Evolutionary conservation across 1,140 invertebrate genomes (phyloP).

Genomic region (Aphelenchoides avenae): DNA sequence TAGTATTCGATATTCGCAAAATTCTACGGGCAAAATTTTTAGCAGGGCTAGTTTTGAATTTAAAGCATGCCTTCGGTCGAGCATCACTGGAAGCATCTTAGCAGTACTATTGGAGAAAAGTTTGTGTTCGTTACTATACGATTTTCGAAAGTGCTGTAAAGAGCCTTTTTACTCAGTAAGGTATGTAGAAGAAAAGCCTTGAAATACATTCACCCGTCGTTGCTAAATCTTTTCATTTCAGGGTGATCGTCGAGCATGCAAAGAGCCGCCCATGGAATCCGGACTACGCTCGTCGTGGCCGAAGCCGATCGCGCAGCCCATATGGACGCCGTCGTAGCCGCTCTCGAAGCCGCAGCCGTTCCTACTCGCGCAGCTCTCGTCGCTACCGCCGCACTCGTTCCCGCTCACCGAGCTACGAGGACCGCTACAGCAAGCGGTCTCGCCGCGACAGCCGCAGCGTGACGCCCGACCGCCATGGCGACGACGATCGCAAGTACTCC

Average conservation of each 20-base stretch:
- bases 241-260: conserved; percentile 43
- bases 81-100: no score
- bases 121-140: no score
- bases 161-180: background rate
- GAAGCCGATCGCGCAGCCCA: conserved; percentile 19
- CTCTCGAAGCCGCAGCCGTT: conserved; percentile 8
- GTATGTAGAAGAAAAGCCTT: conserved; percentile 5
- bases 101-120: no score
- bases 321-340: conserved; percentile 12
- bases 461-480: background rate
- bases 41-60: no score
- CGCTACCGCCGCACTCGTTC: conserved; percentile 17
- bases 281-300: conserved; percentile 12
- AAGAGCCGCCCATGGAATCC: conserved; percentile 36
- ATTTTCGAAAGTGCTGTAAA: no score
- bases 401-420: no score
- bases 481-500: background rate
- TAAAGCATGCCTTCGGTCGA: no score
- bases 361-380: background rate
- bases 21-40: no score
- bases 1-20: no score
- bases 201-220: no score
- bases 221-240: conserved; percentile 23
- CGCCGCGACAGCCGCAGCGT: no score
- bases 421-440: no score